Conservation (phyloP, 1,140 invertebrate genomes). For the Drosophila equinoxialis region DNA sequence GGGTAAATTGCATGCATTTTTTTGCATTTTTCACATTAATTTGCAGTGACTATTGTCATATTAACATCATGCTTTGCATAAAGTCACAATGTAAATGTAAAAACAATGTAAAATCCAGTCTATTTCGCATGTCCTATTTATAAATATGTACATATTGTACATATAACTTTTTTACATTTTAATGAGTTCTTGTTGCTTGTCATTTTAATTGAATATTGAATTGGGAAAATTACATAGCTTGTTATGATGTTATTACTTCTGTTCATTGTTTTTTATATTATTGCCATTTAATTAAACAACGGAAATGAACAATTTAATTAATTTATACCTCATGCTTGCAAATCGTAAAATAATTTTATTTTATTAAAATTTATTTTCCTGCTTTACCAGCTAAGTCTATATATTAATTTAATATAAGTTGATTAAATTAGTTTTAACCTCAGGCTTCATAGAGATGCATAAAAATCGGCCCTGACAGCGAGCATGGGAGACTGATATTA, state of each 20-base stretch:
- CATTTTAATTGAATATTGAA: conserved; percentile 66
- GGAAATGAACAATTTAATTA: conserved; percentile 76
- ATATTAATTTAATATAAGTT: conserved; percentile 27
- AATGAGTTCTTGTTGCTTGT: conserved; percentile 44
- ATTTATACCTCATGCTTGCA: conserved; percentile 54
- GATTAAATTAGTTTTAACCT: conserved; percentile 7
- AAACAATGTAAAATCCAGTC: background rate
- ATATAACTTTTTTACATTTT: background rate
- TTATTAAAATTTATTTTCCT: conserved; percentile 26
- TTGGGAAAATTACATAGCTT: conserved; percentile 33
- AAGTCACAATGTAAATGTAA: no score
- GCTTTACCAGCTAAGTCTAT: background rate
- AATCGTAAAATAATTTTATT: conserved; percentile 17
- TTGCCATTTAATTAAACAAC: conserved; percentile 65
- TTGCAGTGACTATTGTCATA: no score
- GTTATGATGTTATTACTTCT: conserved; percentile 11
- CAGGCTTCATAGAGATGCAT: background rate
- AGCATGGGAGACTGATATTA: conserved; percentile 27
- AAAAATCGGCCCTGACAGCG: background rate
- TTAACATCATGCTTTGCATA: no score
- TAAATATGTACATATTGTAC: conserved; percentile 30
- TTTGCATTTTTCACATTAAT: no score
- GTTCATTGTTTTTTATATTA: conserved; percentile 22
- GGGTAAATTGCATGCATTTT: no score
- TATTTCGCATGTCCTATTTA: conserved; percentile 3